Conservation (phyloP, 2,797 vertebrate species). For the Phataginus tricuspis region DNA sequence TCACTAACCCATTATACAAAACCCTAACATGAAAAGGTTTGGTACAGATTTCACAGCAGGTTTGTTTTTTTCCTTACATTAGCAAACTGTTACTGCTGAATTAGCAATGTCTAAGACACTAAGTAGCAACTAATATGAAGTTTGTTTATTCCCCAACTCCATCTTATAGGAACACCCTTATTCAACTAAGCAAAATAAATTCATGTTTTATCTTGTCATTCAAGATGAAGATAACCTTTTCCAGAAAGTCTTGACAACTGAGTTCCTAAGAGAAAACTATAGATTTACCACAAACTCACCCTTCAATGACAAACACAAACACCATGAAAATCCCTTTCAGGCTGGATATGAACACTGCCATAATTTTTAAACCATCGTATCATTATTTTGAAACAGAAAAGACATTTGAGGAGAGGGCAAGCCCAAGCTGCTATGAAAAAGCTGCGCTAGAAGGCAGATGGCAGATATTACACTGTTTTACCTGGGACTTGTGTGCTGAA, state of each 20-base stretch:
- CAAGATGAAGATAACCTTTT: background rate
- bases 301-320: conserved; percentile 1
- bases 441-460: background rate
- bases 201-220: background rate
- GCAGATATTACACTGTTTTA: conserved; percentile 43
- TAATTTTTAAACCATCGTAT: conserved; percentile 27
- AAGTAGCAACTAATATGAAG: conserved; percentile 26
- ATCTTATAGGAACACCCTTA: background rate
- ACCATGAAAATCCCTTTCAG: background rate
- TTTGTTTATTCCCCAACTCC: background rate
- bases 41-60: conserved; percentile 37
- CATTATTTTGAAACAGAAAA: conserved; percentile 47
- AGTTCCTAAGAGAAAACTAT: background rate
- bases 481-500: background rate
- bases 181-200: conserved; percentile 32
- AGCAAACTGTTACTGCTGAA: conserved; percentile 38
- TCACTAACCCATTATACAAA: conserved; percentile 72
- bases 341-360: background rate
- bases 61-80: background rate
- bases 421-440: conserved; percentile 9
- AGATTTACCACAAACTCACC: conserved; percentile 22
- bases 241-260: background rate
- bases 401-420: background rate
- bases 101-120: conserved; percentile 25
- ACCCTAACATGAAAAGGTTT: conserved; percentile 59